Evolutionary conservation across 1,140 invertebrate genomes (phyloP), one percentile per base, ranked within the genome.

Genomic region (Orius insidiosus): DNA sequence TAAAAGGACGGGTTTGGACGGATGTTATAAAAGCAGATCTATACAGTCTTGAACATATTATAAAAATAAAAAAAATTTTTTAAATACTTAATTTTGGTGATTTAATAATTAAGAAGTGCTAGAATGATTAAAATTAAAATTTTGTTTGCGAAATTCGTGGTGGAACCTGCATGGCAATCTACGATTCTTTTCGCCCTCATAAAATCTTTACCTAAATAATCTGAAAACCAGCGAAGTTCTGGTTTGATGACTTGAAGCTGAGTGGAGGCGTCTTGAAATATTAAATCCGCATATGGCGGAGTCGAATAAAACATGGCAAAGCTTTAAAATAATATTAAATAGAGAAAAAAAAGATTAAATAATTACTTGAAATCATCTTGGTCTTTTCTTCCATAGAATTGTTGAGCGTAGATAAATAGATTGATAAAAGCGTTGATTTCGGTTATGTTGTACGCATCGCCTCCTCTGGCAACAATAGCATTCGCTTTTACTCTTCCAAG

Each of bases 261-360:
- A 19, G 85, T 78, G 0, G 88, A 82, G 0, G 86, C 82, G 60
- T 93, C 87, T 66, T 89, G 86, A 64, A 94, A 94, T 50, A 94
- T 93, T 0, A 93, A 63, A 64, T 94, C 87, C 38, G 77, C 75
- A 58, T 77, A 85, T 0, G 82, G 83, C 2, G 78, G 68, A 10
- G 66, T 61, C 0, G 87, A 92, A 45, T 74, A 77, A 60, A 89
- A 93, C 85, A 94, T 87, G 51, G 82, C 85, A 59, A 87, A 88
- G 56, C 82, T 81, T 62, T 24, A 24, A 24, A 24, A 24, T n/a
- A n/a, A 24, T 4, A 24, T 4, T 24, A 4, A 24, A 24, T 24
- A 45, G 37, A 33, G 10, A 36, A 45, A 15, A 18, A 45, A 15
- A 45, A 36, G 33, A 13, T 14, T n/a, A n/a, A 33, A 14, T 9